Evolutionary conservation across 2,888 invertebrate genomes (phyloP).

Genomic region (Camponotus fellah): DNA sequence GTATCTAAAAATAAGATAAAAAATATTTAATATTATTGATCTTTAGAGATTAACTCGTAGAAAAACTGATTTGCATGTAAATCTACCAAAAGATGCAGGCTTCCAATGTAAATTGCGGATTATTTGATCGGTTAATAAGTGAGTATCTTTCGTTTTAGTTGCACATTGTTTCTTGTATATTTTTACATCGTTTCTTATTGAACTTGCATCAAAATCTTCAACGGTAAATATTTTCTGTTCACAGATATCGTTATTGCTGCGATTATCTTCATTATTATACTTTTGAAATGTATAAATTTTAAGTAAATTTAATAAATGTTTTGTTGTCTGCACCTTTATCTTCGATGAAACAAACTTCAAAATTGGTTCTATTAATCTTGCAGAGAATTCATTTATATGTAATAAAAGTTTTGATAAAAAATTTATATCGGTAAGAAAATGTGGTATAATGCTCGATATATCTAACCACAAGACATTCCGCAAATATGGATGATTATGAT

Average conservation of each 20-base stretch:
- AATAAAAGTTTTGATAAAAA: conserved; percentile 76
- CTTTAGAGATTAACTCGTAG: not conserved
- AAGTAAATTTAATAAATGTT: conserved; percentile 74
- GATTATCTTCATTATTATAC: conserved; percentile 74
- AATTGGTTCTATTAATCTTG: conserved; percentile 75
- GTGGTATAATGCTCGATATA: conserved; percentile 70
- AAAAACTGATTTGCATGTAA: conserved; percentile 5
- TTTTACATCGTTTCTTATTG: not conserved
- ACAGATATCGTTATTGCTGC: conserved; percentile 56
- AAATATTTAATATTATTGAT: conserved; percentile 12
- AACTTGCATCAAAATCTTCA: conserved; percentile 84
- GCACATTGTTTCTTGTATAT: conserved; percentile 30
- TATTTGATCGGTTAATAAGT: conserved; percentile 71
- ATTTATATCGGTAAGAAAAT: conserved; percentile 73
- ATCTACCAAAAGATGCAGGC: conserved; percentile 71
- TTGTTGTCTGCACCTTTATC: conserved; percentile 65
- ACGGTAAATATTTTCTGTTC: conserved; percentile 85
- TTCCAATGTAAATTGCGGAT: conserved; percentile 79
- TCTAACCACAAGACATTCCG: conserved; percentile 74
- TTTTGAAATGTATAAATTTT: conserved; percentile 72
- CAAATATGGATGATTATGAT: conserved; percentile 73
- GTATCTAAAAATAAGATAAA: conserved; percentile 73
- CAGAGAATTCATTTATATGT: conserved; percentile 76
- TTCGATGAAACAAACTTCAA: conserved; percentile 77
- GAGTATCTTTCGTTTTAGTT: conserved; percentile 23